These are phyloP conservation scores for Sciaenops ocellatus DNA, from an alignment of 2,797 vertebrate genomes.

Conservation along the genomic window DNA sequence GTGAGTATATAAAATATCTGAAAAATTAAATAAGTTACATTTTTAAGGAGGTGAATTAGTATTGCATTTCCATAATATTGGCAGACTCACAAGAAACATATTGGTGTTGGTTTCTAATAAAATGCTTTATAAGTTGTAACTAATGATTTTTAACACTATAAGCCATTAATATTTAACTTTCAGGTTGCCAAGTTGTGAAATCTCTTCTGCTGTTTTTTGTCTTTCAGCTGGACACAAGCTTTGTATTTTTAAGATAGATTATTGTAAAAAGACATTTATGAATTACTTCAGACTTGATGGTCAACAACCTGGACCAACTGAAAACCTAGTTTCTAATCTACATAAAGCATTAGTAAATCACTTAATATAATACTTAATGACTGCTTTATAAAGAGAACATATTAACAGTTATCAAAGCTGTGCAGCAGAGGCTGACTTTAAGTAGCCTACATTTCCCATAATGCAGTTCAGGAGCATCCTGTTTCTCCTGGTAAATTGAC, in stretches of 20 bases:
- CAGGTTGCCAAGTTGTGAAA: neutral
- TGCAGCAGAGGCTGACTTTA: neutral
- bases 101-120: neutral
- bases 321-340: neutral
- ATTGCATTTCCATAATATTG: neutral
- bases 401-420: neutral
- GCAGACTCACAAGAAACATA: neutral
- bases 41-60: neutral
- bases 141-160: no score
- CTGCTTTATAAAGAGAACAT: neutral
- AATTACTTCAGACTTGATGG: neutral
- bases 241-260: neutral
- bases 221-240: neutral
- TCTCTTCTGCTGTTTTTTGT: neutral
- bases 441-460: constrained; percentile 11
- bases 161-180: no score
- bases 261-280: neutral
- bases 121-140: neutral
- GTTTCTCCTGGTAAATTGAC: neutral
- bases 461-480: neutral
- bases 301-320: neutral
- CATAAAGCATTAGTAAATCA: neutral
- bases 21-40: neutral
- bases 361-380: neutral
- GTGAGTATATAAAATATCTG: no score